phyloP scores from a whole-genome alignment of 1,140 invertebrate species.

The Leptinotarsa defecta region DNA sequence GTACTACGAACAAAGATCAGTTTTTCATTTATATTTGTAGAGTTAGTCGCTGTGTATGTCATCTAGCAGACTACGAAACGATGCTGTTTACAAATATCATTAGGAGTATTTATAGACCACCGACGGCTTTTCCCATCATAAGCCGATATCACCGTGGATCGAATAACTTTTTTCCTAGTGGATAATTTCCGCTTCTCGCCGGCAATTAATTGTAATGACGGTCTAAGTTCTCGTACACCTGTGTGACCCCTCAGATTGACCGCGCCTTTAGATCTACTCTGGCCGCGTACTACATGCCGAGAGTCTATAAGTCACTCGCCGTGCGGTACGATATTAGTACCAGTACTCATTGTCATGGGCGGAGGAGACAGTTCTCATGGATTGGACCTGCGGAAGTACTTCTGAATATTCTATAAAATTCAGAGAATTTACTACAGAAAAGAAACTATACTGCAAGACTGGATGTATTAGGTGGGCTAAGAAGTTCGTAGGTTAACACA shows the following conservation, averaged over 20 bases:
- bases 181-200: neutral
- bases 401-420: too few species aligned
- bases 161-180: neutral
- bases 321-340: neutral
- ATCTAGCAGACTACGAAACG: neutral
- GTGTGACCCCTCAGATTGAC: constrained; percentile 34
- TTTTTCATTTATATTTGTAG: too few species aligned
- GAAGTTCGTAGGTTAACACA: too few species aligned
- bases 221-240: constrained; percentile 25
- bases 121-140: constrained; percentile 3
- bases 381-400: too few species aligned
- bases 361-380: too few species aligned
- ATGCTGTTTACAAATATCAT: neutral
- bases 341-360: too few species aligned
- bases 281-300: neutral
- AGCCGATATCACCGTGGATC: constrained; percentile 6
- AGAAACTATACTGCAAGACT: too few species aligned
- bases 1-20: too few species aligned
- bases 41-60: neutral
- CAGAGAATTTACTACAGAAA: too few species aligned
- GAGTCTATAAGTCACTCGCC: constrained; percentile 22
- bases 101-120: constrained; percentile 3
- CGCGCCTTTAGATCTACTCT: constrained; percentile 15
- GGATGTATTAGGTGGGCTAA: too few species aligned
- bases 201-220: constrained; percentile 20